Conservation (phyloP, 2,888 invertebrate species). For the Hirudinaria manillensis region DNA sequence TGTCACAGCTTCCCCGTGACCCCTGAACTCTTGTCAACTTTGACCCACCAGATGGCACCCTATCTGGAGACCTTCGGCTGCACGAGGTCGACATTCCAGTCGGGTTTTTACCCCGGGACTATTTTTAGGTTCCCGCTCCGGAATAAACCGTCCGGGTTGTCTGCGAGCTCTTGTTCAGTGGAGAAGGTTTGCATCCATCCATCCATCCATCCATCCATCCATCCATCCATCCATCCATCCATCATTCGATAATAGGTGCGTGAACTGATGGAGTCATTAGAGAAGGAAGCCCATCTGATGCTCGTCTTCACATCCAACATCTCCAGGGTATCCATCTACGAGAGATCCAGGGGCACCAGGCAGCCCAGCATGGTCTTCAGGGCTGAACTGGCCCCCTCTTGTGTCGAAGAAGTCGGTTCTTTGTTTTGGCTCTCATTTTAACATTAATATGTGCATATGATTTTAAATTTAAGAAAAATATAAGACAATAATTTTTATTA, state of each 20-base stretch:
- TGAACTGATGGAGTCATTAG: slow-evolving; percentile 32
- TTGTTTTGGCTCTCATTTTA: background rate
- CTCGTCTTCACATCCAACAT: slow-evolving; percentile 47
- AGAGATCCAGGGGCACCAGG: slow-evolving; percentile 33
- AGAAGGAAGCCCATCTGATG: slow-evolving; percentile 43
- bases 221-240: background rate
- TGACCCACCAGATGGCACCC: slow-evolving; percentile 45
- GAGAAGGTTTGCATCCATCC: slow-evolving; percentile 34
- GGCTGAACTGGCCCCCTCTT: slow-evolving; percentile 37
- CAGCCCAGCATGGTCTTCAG: slow-evolving; percentile 36
- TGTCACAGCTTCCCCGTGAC: slow-evolving; percentile 37
- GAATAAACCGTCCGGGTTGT: slow-evolving; percentile 38
- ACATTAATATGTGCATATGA: background rate
- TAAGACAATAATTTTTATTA: no score
- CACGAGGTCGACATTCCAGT: slow-evolving; percentile 29
- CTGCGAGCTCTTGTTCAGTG: slow-evolving; percentile 35
- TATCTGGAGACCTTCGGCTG: slow-evolving; percentile 44
- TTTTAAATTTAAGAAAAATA: background rate
- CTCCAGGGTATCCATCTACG: slow-evolving; percentile 43
- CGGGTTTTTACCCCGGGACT: slow-evolving; percentile 44
- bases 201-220: background rate
- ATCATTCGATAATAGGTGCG: background rate
- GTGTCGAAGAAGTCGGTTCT: slow-evolving; percentile 36
- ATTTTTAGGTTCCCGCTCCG: slow-evolving; percentile 50
- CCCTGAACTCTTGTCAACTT: slow-evolving; percentile 28